A percentile compares a stretch with the other conserved stretches of the same genome.
Conservation (phyloP, 2,113 vertebrate genomes). For the Tylochromis polylepis region DNA sequence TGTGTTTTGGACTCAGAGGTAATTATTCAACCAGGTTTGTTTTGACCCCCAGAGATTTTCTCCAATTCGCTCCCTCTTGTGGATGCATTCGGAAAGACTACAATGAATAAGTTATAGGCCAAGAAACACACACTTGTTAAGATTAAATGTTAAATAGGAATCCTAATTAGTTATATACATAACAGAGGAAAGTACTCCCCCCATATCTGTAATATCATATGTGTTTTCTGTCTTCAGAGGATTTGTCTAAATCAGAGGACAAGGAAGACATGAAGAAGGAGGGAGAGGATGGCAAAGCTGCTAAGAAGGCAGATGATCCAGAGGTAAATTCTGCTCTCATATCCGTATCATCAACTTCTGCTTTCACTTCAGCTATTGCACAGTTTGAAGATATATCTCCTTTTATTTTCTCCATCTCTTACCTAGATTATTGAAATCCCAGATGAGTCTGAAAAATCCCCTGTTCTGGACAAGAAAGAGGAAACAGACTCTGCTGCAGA, state of each 20-base stretch:
- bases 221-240: constrained; percentile 36
- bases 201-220: background rate
- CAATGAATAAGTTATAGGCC: background rate
- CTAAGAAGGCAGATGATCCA: constrained; percentile 47
- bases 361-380: background rate
- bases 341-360: background rate
- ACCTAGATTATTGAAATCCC: constrained; percentile 76
- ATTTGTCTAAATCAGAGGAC: constrained; percentile 63
- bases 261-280: constrained; percentile 65
- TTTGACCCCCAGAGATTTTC: background rate
- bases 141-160: background rate
- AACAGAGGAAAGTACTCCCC: background rate
- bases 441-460: constrained; percentile 72
- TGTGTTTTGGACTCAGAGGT: background rate
- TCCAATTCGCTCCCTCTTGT: background rate
- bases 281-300: constrained; percentile 48
- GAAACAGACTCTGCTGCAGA: constrained; percentile 20
- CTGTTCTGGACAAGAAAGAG: constrained; percentile 75
- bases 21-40: background rate
- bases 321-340: constrained; percentile 27
- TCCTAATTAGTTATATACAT: background rate
- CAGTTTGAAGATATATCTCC: background rate
- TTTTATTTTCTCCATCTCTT: background rate
- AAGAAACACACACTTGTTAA: background rate
- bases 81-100: background rate